Base-by-base conservation (phyloP, 2,113 vertebrate species). In the Seriola dumerili region DNA sequence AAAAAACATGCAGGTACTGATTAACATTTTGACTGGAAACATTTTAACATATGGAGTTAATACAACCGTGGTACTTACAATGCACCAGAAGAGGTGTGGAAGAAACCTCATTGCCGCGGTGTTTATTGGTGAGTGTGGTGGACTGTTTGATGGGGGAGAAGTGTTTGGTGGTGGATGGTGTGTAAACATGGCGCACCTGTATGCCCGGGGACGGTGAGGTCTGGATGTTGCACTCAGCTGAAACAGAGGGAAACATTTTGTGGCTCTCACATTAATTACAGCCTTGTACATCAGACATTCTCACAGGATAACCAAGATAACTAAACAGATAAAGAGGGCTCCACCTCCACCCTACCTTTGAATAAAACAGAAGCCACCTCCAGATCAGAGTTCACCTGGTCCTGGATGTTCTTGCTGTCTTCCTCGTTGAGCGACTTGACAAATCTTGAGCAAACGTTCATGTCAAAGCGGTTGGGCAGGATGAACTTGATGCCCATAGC, bases 71-170 rank as follows among this genome's bases (percentile, higher is more conserved):
- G 61, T 87, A 96, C 97, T 96, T 92, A 99, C 98, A 99, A 84
- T 98, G 98, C 69, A 98, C 97, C 86, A 99, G 95, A 5, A 99
- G 95, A 57, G 98, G 98, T 17, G 98, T 99, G 85, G 98, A 98
- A 8, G 98, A 99, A 23, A 99, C 96, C 91, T 98, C 98, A 0
- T 99, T 99, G 88, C 98, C 98, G 21, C 98, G 96, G 88, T 99
- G 98, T 88, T 99, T 99, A 89, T 99, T 99, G 85, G 98, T 99
- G 85, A 99, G 95, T 0, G 98, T 99, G 72, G 98, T 99, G 67
- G 98, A 99, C 72, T 99, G 98, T 73, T 99, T 99, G 92, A 99
- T 99, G 32, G 98, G 98, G 55, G 98, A 99, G 94, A 99, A 99
- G 83, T 99, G 98, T 87, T 99, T 99, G 81, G 97, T 98, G 84